Evolutionary conservation across 1,140 invertebrate species (phyloP).

Genomic region (Drosophila ironensis): DNA sequence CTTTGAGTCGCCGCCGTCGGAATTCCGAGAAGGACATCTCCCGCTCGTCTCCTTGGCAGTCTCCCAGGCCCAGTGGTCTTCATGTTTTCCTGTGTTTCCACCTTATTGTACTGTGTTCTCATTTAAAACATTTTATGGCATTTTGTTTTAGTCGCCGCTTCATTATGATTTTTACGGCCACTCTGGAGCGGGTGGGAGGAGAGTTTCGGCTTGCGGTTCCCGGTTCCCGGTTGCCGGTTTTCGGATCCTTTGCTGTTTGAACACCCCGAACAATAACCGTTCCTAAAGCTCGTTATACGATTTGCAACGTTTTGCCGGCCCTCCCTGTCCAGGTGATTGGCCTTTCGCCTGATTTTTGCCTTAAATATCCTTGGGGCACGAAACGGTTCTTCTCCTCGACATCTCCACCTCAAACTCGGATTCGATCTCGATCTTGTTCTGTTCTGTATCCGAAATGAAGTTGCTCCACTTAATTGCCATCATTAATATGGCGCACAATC

Average conservation of each 20-base stretch:
- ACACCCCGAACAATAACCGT: constrained; percentile 48
- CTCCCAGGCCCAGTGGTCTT: background rate
- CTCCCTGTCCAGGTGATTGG: constrained; percentile 48
- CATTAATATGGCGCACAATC: constrained; percentile 40
- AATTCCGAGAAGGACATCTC: constrained; percentile 73
- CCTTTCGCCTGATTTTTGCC: constrained; percentile 50
- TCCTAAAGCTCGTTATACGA: constrained; percentile 74
- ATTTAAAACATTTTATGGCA: constrained; percentile 77
- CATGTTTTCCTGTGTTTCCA: constrained; percentile 29
- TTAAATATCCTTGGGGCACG: constrained; percentile 57
- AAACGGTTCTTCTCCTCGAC: constrained; percentile 41
- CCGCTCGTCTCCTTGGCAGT: constrained; percentile 12
- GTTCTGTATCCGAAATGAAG: constrained; percentile 43
- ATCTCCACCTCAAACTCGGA: too few species aligned
- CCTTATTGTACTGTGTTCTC: too few species aligned
- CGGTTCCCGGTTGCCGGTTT: too few species aligned
- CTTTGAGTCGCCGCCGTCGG: constrained; percentile 60
- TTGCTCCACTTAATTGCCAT: constrained; percentile 58
- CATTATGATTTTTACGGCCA: constrained; percentile 79
- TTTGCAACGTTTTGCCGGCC: constrained; percentile 18
- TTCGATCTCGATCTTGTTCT: constrained; percentile 29
- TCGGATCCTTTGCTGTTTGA: constrained; percentile 46
- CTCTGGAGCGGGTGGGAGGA: constrained; percentile 14
- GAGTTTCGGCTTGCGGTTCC: too few species aligned
- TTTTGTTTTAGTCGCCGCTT: constrained; percentile 78